phyloP scores from a whole-genome alignment of 2,797 vertebrate genomes.

The Brachymystax lenok region DNA sequence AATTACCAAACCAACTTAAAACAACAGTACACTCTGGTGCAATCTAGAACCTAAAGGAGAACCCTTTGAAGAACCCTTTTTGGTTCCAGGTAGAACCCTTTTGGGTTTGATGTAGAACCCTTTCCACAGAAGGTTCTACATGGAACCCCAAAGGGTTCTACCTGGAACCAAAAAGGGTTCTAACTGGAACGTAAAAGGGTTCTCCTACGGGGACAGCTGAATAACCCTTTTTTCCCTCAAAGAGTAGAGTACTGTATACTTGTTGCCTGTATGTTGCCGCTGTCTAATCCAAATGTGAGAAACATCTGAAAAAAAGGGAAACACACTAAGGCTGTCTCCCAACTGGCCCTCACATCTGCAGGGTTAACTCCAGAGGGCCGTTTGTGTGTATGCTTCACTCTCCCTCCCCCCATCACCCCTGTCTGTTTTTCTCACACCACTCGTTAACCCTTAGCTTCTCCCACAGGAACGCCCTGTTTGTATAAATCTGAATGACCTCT shows the following conservation, averaged over 20 bases:
- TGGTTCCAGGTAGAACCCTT: too few species aligned
- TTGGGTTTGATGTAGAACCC: too few species aligned
- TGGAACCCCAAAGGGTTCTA: too few species aligned
- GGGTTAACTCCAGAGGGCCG: slow-evolving; percentile 17
- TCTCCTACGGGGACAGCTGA: too few species aligned
- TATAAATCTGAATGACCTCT: slow-evolving; percentile 35
- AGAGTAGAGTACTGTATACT: not conserved
- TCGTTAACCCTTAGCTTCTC: slow-evolving; percentile 73
- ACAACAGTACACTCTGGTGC: too few species aligned
- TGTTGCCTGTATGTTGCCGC: not conserved
- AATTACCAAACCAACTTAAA: not conserved
- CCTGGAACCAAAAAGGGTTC: too few species aligned
- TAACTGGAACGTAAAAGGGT: too few species aligned
- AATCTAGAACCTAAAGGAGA: too few species aligned
- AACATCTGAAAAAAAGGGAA: not conserved
- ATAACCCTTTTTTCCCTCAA: too few species aligned
- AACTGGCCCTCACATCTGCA: slow-evolving; percentile 40
- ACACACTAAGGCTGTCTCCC: not conserved
- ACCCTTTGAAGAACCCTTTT: too few species aligned
- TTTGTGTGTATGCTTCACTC: slow-evolving; percentile 17
- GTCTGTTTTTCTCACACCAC: slow-evolving; percentile 73
- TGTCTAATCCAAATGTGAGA: not conserved
- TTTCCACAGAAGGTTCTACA: too few species aligned
- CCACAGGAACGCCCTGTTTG: slow-evolving; percentile 23
- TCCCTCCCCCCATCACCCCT: slow-evolving; percentile 48